phyloP scores from a whole-genome alignment of 2,797 vertebrate species.

The Taeniopygia guttata region DNA sequence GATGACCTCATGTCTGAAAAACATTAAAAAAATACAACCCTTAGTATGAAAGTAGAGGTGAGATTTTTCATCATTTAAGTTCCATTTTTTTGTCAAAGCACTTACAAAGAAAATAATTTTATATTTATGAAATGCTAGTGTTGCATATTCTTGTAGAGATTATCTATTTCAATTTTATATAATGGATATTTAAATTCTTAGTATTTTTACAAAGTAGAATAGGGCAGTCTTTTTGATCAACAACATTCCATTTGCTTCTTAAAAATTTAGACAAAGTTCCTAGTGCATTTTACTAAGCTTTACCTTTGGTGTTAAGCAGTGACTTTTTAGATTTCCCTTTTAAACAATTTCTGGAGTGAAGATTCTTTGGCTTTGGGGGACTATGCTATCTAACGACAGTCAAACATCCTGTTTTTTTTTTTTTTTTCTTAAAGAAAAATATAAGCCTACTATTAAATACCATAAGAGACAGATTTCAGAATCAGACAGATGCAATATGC shows the following conservation, averaged over 20 bases:
- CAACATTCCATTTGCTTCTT: conserved; percentile 58
- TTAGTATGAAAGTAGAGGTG: conserved; percentile 65
- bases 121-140: conserved; percentile 57
- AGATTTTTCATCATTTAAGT: conserved; percentile 57
- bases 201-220: conserved; percentile 59
- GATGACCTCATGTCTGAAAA: conserved; percentile 58
- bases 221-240: conserved; percentile 64
- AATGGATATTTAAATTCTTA: conserved; percentile 55
- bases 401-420: not conserved
- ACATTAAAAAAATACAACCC: conserved; percentile 67
- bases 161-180: conserved; percentile 59
- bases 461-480: conserved; percentile 56
- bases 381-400: conserved; percentile 62
- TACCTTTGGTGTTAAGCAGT: conserved; percentile 82
- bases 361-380: conserved; percentile 78
- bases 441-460: conserved; percentile 35
- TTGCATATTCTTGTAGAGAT: conserved; percentile 71
- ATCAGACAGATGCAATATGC: conserved; percentile 43
- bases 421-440: conserved; percentile 26
- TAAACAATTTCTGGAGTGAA: conserved; percentile 66
- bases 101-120: conserved; percentile 66
- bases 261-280: conserved; percentile 70
- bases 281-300: conserved; percentile 75
- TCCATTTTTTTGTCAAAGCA: conserved; percentile 58
- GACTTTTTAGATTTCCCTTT: conserved; percentile 58